Conservation (phyloP, 2,888 invertebrate species). For the Caenorhabditis japonica region DNA sequence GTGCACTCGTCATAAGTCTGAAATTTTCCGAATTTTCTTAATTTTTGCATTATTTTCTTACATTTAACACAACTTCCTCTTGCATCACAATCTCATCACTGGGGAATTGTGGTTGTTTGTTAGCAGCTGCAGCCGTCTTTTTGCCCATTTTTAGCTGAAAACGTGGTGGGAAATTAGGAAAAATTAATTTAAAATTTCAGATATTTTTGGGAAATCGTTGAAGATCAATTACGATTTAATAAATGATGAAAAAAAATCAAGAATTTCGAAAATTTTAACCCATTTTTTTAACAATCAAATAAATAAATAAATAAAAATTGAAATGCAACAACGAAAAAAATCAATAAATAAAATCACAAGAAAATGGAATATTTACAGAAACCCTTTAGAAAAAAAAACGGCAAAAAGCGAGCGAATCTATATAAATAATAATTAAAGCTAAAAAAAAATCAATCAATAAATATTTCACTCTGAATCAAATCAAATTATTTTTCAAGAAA, state of each 20-base stretch:
- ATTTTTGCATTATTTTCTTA: constrained; percentile 11
- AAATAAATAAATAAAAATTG: constrained; percentile 5
- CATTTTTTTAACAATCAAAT: too few relatives aligned
- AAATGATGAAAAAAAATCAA: not conserved
- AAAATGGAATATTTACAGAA: not conserved
- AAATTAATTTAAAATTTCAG: too few relatives aligned
- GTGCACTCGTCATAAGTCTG: constrained; percentile 68
- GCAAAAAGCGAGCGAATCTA: too few relatives aligned
- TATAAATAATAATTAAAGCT: too few relatives aligned
- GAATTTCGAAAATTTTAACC: not conserved
- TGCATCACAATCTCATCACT: constrained; percentile 64
- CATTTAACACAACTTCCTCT: constrained; percentile 66
- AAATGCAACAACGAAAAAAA: too few relatives aligned
- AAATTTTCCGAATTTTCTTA: constrained; percentile 11
- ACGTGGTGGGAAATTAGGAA: too few relatives aligned
- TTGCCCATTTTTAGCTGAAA: constrained; percentile 33
- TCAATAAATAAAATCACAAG: not conserved
- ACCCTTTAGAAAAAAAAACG: too few relatives aligned
- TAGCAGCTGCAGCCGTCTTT: constrained; percentile 8
- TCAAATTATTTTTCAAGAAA: too few relatives aligned
- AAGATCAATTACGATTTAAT: constrained; percentile 19
- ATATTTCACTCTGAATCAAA: not conserved
- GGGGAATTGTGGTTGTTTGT: constrained; percentile 4
- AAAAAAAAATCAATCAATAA: constrained; percentile 2
- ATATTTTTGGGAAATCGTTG: constrained; percentile 14